Evolutionary conservation across 2,113 vertebrate species (phyloP).

Genomic region (Hippocampus barbouri): DNA sequence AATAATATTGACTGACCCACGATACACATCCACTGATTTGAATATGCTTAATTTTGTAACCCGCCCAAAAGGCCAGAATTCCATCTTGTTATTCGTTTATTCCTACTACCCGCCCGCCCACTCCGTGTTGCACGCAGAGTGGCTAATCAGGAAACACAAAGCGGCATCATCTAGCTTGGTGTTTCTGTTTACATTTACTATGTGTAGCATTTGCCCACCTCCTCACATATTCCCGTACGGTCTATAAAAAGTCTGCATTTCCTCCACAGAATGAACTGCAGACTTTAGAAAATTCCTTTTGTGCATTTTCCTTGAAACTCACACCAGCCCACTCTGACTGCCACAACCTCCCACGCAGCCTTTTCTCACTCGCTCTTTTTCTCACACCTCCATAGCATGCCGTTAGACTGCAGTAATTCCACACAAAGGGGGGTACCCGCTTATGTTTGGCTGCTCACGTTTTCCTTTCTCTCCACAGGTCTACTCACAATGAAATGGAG

Average conservation of each 20-base stretch:
- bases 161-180: slow-evolving; percentile 30
- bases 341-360: slow-evolving; percentile 45
- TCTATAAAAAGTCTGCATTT: slow-evolving; percentile 20
- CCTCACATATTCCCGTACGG: slow-evolving; percentile 12
- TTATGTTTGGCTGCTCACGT: slow-evolving; percentile 33
- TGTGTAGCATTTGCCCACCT: slow-evolving; percentile 52
- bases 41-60: not conserved
- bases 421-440: not conserved
- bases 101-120: not conserved
- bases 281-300: slow-evolving; percentile 20
- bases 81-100: slow-evolving; percentile 2
- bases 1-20: slow-evolving; percentile 18
- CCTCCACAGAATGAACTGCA: slow-evolving; percentile 9
- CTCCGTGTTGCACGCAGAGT: slow-evolving; percentile 12
- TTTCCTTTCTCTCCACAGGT: slow-evolving; percentile 74
- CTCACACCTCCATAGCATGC: slow-evolving; percentile 28
- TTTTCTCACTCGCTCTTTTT: slow-evolving; percentile 13
- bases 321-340: slow-evolving; percentile 16
- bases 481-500: slow-evolving; percentile 97
- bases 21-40: not conserved
- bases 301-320: slow-evolving; percentile 26
- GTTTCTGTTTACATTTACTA: slow-evolving; percentile 70
- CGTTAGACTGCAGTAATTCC: slow-evolving; percentile 26
- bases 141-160: slow-evolving; percentile 29
- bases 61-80: not conserved